These are phyloP conservation scores for Dipodomys stephensi DNA, from an alignment of 2,113 vertebrate genomes.

Conservation along the genomic window DNA sequence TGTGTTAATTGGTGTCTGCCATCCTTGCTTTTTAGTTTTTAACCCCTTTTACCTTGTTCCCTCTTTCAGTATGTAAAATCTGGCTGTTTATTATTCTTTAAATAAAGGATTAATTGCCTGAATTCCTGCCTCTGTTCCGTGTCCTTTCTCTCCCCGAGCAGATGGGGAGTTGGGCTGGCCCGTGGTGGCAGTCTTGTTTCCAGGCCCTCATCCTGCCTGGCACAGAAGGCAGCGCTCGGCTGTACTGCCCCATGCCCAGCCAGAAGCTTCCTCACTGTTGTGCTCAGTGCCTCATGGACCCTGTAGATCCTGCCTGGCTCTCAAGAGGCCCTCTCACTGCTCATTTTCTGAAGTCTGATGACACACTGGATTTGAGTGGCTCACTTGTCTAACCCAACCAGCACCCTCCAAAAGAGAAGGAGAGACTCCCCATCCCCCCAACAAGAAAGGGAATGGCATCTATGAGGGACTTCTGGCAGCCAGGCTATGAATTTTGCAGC, in stretches of 20 bases:
- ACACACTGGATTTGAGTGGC: neutral
- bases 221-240: slow-evolving; percentile 50
- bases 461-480: neutral
- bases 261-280: slow-evolving; percentile 16
- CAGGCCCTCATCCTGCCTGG: slow-evolving; percentile 72
- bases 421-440: neutral
- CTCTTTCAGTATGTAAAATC: slow-evolving; percentile 89
- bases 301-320: neutral
- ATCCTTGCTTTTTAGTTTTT: slow-evolving; percentile 93
- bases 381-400: neutral
- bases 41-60: slow-evolving; percentile 92
- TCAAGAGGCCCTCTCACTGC: neutral
- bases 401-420: neutral
- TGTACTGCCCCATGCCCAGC: slow-evolving; percentile 48
- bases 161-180: slow-evolving; percentile 81
- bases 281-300: neutral
- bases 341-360: neutral
- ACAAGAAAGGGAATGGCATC: neutral
- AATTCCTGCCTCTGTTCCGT: slow-evolving; percentile 85
- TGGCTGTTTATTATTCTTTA: slow-evolving; percentile 91
- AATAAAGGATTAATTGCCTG: slow-evolving; percentile 92
- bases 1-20: slow-evolving; percentile 93
- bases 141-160: slow-evolving; percentile 81
- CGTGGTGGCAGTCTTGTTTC: slow-evolving; percentile 61
- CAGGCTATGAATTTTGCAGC: neutral